These are phyloP conservation scores for Peromyscus eremicus DNA, from an alignment of 2,797 vertebrate genomes.

Conservation along the genomic window DNA sequence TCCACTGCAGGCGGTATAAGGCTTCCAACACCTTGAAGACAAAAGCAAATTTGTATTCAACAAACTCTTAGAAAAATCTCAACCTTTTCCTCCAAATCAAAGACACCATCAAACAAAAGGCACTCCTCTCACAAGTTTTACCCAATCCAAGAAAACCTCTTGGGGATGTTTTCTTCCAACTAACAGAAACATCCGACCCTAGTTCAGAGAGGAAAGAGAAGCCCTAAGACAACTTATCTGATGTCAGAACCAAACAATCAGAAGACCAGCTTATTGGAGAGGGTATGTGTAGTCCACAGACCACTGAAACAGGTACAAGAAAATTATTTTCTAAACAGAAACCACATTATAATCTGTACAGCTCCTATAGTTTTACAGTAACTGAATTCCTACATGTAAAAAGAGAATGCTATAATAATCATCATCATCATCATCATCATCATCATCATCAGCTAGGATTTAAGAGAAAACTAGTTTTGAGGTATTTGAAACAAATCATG, in stretches of 20 bases:
- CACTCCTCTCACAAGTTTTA: constrained; percentile 4
- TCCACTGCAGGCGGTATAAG: constrained; percentile 96
- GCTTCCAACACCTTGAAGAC: constrained; percentile 92
- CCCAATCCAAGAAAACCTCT: background rate
- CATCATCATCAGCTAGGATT: background rate
- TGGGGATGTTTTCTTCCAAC: background rate
- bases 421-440: too few species aligned
- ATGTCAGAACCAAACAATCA: background rate
- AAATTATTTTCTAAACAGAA: constrained; percentile 61
- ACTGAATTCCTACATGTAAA: background rate
- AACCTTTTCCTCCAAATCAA: constrained; percentile 25
- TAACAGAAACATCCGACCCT: background rate
- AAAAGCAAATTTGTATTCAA: constrained; percentile 43
- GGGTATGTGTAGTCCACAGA: background rate
- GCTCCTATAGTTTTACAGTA: background rate
- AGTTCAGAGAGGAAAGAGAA: background rate
- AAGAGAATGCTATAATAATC: too few species aligned
- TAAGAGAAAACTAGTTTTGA: constrained; percentile 55
- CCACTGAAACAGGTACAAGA: background rate
- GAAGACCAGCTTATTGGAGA: background rate
- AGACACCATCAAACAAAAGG: background rate
- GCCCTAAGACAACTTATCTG: background rate
- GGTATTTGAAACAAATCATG: constrained; percentile 35
- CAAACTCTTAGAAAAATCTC: constrained; percentile 32
- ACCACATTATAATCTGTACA: constrained; percentile 34